These are phyloP conservation scores for Poicephalus meyeri DNA, from an alignment of 2,113 vertebrate species.

Conservation along the genomic window DNA sequence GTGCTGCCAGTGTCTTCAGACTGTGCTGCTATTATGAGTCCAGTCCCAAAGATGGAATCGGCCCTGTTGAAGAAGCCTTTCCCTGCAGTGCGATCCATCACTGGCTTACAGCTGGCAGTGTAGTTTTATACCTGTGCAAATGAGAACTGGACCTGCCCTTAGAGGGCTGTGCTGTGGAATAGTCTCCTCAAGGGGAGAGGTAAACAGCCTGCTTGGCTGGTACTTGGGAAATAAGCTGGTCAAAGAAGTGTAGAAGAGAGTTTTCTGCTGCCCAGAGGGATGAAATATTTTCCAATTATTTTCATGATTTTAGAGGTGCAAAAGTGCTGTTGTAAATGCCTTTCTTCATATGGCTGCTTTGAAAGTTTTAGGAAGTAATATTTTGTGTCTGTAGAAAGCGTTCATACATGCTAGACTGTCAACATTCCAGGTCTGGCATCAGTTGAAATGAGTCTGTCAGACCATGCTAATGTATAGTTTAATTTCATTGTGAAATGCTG, in stretches of 20 bases:
- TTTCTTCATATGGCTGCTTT: not conserved
- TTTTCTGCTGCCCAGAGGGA: not conserved
- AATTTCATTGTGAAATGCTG: not conserved
- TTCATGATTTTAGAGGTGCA: not conserved
- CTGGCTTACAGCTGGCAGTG: not conserved
- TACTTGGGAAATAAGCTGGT: not conserved
- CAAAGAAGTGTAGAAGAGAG: not conserved
- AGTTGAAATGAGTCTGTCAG: not conserved
- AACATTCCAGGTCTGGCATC: not conserved
- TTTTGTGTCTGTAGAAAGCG: not conserved
- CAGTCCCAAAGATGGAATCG: fast-evolving
- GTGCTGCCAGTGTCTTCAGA: not conserved
- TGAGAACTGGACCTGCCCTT: not conserved
- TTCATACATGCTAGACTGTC: not conserved
- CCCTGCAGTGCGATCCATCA: not conserved
- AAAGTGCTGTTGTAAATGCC: fast-evolving
- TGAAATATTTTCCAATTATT: not conserved
- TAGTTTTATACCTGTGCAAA: not conserved
- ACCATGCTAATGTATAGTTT: not conserved
- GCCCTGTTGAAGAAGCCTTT: not conserved
- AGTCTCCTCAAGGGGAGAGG: not conserved
- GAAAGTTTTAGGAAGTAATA: not conserved
- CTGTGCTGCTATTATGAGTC: not conserved
- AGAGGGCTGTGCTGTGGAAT: not conserved
- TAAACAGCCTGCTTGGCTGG: not conserved